phyloP scores from a whole-genome alignment of 2,113 vertebrate species.

The Manacus vitellinus region DNA sequence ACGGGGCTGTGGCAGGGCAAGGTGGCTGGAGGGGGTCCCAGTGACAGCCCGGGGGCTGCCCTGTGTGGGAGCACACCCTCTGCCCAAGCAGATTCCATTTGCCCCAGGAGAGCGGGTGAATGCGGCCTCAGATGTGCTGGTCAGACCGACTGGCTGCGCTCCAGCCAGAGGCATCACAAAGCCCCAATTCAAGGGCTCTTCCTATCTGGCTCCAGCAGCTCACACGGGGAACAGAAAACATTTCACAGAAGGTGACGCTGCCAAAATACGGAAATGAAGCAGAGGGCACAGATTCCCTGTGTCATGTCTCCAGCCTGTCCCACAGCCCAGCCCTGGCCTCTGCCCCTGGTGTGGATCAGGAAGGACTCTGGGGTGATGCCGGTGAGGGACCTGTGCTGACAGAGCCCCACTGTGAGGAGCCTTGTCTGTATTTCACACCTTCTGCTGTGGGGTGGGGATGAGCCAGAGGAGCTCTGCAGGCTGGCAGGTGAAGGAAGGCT shows the following conservation, averaged over 20 bases:
- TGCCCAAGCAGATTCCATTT: background rate
- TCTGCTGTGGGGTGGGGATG: background rate
- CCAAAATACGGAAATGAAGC: conserved; percentile 59
- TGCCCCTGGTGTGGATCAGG: background rate
- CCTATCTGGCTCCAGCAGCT: conserved; percentile 50
- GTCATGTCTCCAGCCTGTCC: conserved; percentile 21
- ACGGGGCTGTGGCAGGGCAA: rapidly evolving
- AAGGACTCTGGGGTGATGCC: background rate
- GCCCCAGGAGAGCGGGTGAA: background rate
- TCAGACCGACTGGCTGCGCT: conserved; percentile 27
- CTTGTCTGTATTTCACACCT: background rate
- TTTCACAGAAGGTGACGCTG: conserved; percentile 49
- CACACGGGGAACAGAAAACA: conserved; percentile 59
- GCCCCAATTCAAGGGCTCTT: conserved; percentile 50
- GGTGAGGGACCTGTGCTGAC: background rate
- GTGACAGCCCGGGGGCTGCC: background rate
- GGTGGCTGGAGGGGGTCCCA: background rate
- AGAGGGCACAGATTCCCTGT: conserved; percentile 54
- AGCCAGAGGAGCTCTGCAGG: background rate
- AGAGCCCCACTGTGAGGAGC: background rate
- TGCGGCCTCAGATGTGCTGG: conserved; percentile 43
- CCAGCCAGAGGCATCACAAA: conserved; percentile 64
- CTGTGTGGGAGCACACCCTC: background rate
- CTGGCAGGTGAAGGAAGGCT: background rate
- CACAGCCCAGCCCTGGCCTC: background rate